Evolutionary conservation across 2,797 vertebrate genomes (phyloP), one percentile per base, ranked within the genome.

Genomic region (Erethizon dorsatum): DNA sequence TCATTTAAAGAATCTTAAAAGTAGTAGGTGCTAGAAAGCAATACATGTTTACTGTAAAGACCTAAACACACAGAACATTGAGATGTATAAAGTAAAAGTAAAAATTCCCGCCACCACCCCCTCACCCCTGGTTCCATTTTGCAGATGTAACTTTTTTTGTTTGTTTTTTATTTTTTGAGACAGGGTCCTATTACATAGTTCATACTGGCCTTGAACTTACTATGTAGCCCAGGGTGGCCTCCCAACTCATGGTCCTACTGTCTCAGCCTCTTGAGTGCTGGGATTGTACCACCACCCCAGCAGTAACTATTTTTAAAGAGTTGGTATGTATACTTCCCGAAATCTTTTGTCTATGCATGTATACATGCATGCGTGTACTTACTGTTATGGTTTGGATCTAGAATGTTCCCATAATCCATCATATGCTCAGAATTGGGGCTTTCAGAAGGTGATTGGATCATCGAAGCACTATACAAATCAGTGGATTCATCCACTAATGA

Each of bases 1-100:
- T 57, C 37, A 73, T 83, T 57, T 47, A 14, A 86, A 80, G 90
- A 52, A 24, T 31, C 17, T 57, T 90, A 47, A 71, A 96, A 83
- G 45, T 63, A 91, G 77, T 56, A 54, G 37, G 26, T 83, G 5
- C 22, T 83, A 69, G 14, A 83, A 94, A 90, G 83, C 57, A 59
- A 75, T 14, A 71, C 6, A 75, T 56, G 56, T 20, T 78, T 95
- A 77, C 50, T 77, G 8, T 37, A 61, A 96, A 94, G 95, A 54
- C 57, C 33, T 24, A 91, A 94, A 79, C 28, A 78, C 18, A 24
- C 5, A 83, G 24, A 86, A 85, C 73, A n/a, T 1, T 88, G 18
- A 90, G 56, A 77, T 79, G 6, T 6, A 69, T 57, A 45, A 71
- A 79, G 37, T 85, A 50, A 83, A 95, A 95, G 41, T 57, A 47